phyloP scores from a whole-genome alignment of 2,888 invertebrate species.

The Cyclophora punctaria region DNA sequence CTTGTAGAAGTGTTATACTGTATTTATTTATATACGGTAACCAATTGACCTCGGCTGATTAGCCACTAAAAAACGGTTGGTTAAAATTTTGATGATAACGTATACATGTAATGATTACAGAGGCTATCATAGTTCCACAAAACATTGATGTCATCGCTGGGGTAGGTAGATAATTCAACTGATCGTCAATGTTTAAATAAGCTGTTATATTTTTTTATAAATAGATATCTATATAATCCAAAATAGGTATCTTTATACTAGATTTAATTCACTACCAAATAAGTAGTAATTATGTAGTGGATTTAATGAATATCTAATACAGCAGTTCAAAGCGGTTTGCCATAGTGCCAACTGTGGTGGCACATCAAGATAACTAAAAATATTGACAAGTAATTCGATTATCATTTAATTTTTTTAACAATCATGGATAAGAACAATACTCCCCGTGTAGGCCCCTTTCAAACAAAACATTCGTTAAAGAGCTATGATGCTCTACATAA shows the following conservation, averaged over 20 bases:
- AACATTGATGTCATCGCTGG: conserved; percentile 42
- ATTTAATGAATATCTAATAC: no score
- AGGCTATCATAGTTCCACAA: conserved; percentile 42
- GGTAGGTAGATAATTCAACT: conserved; percentile 13
- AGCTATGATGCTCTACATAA: neutral
- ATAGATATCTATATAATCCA: no score
- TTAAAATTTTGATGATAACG: conserved; percentile 37
- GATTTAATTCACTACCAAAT: no score
- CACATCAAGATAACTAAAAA: no score
- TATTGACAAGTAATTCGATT: no score
- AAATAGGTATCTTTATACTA: no score
- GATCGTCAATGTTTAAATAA: no score
- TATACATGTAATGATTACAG: conserved; percentile 30
- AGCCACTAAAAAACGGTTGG: conserved; percentile 29
- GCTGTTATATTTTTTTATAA: no score
- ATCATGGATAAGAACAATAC: neutral
- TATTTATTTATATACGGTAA: conserved; percentile 7
- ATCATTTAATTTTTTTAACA: neutral
- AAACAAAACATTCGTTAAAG: no score
- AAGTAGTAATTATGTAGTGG: no score
- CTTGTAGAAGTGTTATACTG: no score
- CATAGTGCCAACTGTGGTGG: no score
- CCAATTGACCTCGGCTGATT: conserved; percentile 29
- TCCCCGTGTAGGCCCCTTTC: neutral
- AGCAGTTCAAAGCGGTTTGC: neutral